Conservation (phyloP, 2,797 vertebrate species). For the Sebastes hubbsi region DNA sequence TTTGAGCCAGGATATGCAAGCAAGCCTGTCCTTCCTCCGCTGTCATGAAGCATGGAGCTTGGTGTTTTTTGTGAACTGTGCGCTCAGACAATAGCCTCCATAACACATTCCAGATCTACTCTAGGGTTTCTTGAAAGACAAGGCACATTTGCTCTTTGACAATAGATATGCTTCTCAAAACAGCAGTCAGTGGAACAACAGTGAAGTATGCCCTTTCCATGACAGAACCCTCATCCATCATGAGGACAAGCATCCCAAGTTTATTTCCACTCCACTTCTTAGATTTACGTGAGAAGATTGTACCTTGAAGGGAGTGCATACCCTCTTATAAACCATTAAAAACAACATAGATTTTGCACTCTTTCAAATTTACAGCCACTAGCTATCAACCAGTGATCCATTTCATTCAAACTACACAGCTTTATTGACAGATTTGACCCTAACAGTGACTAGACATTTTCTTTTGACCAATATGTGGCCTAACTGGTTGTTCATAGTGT, state of each 20-base stretch:
- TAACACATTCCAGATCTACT: constrained; percentile 48
- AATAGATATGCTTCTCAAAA: constrained; percentile 73
- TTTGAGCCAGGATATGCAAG: constrained; percentile 53
- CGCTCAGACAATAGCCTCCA: constrained; percentile 21
- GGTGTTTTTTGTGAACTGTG: constrained; percentile 6
- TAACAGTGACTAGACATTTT: neutral
- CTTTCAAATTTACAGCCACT: constrained; percentile 7
- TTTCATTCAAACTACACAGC: constrained; percentile 21
- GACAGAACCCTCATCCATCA: constrained; percentile 78
- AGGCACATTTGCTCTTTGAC: constrained; percentile 61
- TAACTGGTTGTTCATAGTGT: neutral
- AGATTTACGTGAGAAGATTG: constrained; percentile 70
- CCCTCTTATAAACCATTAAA: constrained; percentile 23
- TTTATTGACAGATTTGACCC: neutral
- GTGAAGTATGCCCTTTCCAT: constrained; percentile 74
- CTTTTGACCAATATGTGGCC: neutral
- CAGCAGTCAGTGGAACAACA: constrained; percentile 72
- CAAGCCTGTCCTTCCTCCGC: constrained; percentile 42
- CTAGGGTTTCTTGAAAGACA: constrained; percentile 61
- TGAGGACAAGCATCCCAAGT: constrained; percentile 68
- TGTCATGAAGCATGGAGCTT: constrained; percentile 32
- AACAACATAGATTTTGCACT: constrained; percentile 16
- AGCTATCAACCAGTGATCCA: constrained; percentile 3
- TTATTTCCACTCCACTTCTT: constrained; percentile 73
- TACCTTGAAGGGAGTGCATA: constrained; percentile 39